Percentiles rank a stretch among this genome's conserved stretches.
Evolutionary conservation across 2,113 vertebrate genomes (phyloP).

Genomic region (Ailuropoda melanoleuca): DNA sequence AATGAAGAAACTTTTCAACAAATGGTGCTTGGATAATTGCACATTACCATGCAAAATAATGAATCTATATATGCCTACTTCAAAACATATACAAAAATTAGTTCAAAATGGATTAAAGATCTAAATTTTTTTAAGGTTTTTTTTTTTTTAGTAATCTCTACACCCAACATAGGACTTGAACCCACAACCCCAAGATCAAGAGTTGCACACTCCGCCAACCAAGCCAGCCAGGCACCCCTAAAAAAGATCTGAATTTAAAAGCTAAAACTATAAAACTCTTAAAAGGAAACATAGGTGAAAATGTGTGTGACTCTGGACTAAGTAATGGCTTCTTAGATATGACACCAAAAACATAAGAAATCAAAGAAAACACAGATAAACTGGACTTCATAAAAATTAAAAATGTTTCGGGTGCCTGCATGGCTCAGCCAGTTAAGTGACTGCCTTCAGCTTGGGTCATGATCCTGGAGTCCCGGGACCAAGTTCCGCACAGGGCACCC

Average conservation of each 20-base stretch:
- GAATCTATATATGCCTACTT: not conserved
- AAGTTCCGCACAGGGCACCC: too few species aligned
- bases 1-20: not conserved
- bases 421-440: too few species aligned
- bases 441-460: too few species aligned
- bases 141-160: not conserved
- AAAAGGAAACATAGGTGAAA: not conserved
- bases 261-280: conserved; percentile 1
- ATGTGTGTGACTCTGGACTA: not conserved
- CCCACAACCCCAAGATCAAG: not conserved
- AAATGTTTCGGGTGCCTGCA: not conserved
- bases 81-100: not conserved
- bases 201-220: not conserved
- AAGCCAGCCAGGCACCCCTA: not conserved
- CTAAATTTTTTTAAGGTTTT: not conserved
- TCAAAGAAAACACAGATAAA: not conserved
- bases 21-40: not conserved
- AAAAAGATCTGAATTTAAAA: not conserved
- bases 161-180: not conserved
- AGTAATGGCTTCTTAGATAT: not conserved
- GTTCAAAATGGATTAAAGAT: not conserved
- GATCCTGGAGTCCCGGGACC: too few species aligned
- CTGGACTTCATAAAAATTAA: not conserved
- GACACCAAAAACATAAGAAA: not conserved
- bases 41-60: not conserved